A percentile compares a stretch with the other conserved stretches of the same genome.
Conservation (phyloP, 92 coral and sea anemone species). For the Heliopora coerulea region DNA sequence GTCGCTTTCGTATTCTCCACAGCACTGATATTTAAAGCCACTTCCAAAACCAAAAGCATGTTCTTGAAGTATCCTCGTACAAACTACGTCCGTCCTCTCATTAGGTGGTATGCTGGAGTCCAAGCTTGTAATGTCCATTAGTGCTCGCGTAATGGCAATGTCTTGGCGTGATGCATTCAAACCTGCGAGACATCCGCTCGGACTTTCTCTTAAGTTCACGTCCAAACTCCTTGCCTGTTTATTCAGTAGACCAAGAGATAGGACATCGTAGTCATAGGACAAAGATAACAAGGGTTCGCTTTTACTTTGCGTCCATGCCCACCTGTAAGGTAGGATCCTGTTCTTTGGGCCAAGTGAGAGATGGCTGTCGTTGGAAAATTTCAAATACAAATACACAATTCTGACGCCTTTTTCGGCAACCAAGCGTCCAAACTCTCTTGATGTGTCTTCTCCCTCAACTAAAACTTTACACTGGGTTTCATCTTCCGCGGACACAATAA, state of each 20-base stretch:
- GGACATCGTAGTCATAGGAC: slow-evolving; percentile 53
- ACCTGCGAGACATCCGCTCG: slow-evolving; percentile 27
- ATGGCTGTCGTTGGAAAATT: slow-evolving; percentile 27
- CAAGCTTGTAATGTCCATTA: slow-evolving; percentile 32
- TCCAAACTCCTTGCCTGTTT: slow-evolving; percentile 44
- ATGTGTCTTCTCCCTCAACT: neutral
- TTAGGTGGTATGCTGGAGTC: too few species aligned
- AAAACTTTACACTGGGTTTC: slow-evolving; percentile 27
- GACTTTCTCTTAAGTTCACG: slow-evolving; percentile 24
- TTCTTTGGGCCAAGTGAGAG: slow-evolving; percentile 33
- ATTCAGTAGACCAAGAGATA: slow-evolving; percentile 50
- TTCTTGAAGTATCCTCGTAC: slow-evolving; percentile 44
- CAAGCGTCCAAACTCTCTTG: slow-evolving; percentile 24
- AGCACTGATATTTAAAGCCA: slow-evolving; percentile 48
- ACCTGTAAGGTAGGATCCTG: slow-evolving; percentile 47
- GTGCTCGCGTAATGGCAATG: slow-evolving; percentile 31
- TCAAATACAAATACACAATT: slow-evolving; percentile 46
- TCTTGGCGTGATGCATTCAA: slow-evolving; percentile 46
- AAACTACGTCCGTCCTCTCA: slow-evolving; percentile 41
- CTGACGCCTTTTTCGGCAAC: slow-evolving; percentile 48
- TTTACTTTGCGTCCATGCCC: slow-evolving; percentile 53
- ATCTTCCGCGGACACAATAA: too few species aligned
- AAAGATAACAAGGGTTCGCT: slow-evolving; percentile 40
- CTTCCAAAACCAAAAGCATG: slow-evolving; percentile 53
- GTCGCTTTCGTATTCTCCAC: slow-evolving; percentile 6